Base-by-base conservation (phyloP, 2,797 vertebrate species). In the Cyclura pinguis region DNA sequence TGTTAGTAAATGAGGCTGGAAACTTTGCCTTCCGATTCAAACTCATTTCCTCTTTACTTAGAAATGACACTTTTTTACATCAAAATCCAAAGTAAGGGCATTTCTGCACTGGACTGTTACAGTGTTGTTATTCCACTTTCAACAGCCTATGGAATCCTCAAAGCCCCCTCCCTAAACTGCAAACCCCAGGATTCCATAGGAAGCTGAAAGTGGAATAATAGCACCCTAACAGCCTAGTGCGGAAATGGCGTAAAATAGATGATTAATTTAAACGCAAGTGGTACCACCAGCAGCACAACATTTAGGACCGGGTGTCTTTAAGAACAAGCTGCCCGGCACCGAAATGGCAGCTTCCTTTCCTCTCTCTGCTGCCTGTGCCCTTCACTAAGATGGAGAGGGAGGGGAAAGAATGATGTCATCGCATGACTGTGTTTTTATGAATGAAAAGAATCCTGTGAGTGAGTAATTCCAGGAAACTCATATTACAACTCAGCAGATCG, bases 401-500 rank as follows among this genome's bases (percentile, higher is more conserved):
- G 90, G 10, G 89, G 47, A 0, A 14, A 83, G 3, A 94, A 95
- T 99, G 97, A 98, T 98, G 98, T 99, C 98, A 99, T 97, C 96
- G 97, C 95, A 97, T 98, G 98, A 98, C 98, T 97, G 97, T 98
- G 98, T 99, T 99, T 99, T 99, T 99, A 99, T 99, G 99, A 99
- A 99, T 99, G 99, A 99, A 99, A 99, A 98, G 97, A 98, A 99
- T 98, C 98, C 94, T 98, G 98, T 97, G 97, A 96, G 97, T 98
- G 98, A 99, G 98, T 98, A 98, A 99, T 99, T 99, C 98, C 98
- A 97, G 98, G 98, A 98, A 99, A 98, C 98, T 98, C 98, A 98
- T 97, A 88, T 95, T 96, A 96, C 96, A 96, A 96, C 96, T 96
- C 94, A 50, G 96, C 94, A 94, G 92, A 89, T 93, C 91, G 22